phyloP scores from a whole-genome alignment of 2,888 invertebrate genomes.

The Tinea trinotella region DNA sequence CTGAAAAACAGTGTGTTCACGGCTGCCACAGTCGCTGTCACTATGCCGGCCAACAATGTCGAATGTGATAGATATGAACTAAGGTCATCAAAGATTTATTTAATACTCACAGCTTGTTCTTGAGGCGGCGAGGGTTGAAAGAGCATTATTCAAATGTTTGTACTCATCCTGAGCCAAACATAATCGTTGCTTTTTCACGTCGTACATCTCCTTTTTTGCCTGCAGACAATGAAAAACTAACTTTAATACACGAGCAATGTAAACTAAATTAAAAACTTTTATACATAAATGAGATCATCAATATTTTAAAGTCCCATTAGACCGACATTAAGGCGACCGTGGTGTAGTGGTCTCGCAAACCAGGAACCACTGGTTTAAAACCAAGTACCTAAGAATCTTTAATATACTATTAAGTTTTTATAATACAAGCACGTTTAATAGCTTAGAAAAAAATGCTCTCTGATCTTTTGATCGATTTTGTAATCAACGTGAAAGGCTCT shows the following conservation, averaged over 20 bases:
- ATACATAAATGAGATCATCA: neutral
- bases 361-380: too few species aligned
- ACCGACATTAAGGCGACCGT: too few species aligned
- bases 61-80: too few species aligned
- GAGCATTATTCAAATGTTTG: constrained; percentile 90
- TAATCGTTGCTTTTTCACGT: constrained; percentile 94
- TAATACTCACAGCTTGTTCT: constrained; percentile 90
- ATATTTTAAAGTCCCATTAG: neutral
- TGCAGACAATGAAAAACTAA: constrained; percentile 40
- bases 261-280: neutral
- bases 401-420: too few species aligned
- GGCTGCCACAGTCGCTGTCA: too few species aligned
- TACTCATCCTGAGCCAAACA: constrained; percentile 96
- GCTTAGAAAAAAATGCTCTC: neutral
- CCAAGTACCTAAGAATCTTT: too few species aligned
- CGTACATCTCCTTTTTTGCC: constrained; percentile 97
- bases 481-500: neutral
- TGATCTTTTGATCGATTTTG: neutral
- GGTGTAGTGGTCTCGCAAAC: too few species aligned
- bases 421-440: too few species aligned
- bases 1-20: too few species aligned
- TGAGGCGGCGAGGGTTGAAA: constrained; percentile 88
- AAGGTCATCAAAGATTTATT: too few species aligned
- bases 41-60: too few species aligned
- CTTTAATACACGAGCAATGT: neutral